These are phyloP conservation scores for Deilephila porcellus DNA, from an alignment of 2,888 invertebrate genomes.

Conservation along the genomic window DNA sequence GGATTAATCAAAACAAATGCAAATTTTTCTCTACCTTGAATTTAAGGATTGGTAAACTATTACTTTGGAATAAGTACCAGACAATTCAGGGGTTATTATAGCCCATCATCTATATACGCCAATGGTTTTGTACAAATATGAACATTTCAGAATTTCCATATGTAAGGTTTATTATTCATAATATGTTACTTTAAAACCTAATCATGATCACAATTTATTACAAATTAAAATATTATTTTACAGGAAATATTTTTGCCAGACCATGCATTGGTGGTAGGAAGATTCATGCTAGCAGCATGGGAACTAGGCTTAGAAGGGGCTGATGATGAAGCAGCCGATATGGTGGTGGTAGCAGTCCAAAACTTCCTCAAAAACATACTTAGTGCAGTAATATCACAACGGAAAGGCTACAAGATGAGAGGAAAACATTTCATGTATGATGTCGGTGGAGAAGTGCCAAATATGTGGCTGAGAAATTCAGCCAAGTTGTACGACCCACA, in stretches of 20 bases:
- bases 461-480: slow-evolving; percentile 92
- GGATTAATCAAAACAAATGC: too few species aligned
- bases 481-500: slow-evolving; percentile 86
- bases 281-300: slow-evolving; percentile 95
- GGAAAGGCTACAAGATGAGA: slow-evolving; percentile 91
- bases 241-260: slow-evolving; percentile 94
- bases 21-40: too few species aligned
- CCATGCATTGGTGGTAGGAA: slow-evolving; percentile 91
- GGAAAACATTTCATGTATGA: slow-evolving; percentile 91
- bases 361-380: slow-evolving; percentile 93
- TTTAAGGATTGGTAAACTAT: too few species aligned
- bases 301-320: slow-evolving; percentile 94
- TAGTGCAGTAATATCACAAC: slow-evolving; percentile 90
- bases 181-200: background rate
- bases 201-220: background rate
- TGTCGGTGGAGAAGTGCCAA: slow-evolving; percentile 90
- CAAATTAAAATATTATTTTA: slow-evolving; percentile 36
- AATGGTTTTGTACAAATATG: too few species aligned
- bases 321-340: slow-evolving; percentile 92
- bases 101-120: too few species aligned
- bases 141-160: too few species aligned
- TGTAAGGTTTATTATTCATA: too few species aligned
- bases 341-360: slow-evolving; percentile 92
- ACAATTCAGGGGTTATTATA: too few species aligned
- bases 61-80: too few species aligned